These are phyloP conservation scores for Sycophila sp. DNA, from an alignment of 1,140 invertebrate genomes.

Conservation along the genomic window DNA sequence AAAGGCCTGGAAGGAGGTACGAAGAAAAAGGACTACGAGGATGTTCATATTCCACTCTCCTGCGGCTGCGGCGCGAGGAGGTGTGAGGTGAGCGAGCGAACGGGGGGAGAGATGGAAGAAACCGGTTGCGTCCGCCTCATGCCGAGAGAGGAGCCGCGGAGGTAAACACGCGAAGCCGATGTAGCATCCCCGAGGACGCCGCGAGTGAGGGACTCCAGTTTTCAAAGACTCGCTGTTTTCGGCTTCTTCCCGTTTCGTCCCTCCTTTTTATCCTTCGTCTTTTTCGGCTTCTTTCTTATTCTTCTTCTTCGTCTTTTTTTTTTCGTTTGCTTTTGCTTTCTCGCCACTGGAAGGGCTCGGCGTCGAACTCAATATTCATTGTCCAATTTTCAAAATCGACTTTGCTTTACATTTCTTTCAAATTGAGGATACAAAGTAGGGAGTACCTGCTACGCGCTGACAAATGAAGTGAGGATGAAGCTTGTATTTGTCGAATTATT, in stretches of 20 bases:
- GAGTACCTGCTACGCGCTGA: too few species aligned
- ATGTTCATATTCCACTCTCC: not conserved
- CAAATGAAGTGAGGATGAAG: too few species aligned
- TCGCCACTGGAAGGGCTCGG: too few species aligned
- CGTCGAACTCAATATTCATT: too few species aligned
- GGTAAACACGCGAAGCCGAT: constrained; percentile 64
- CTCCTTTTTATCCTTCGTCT: not conserved
- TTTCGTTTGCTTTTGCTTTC: too few species aligned
- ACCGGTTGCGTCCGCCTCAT: constrained; percentile 54
- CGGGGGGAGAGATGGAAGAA: constrained; percentile 44
- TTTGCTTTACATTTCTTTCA: too few species aligned
- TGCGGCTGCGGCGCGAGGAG: constrained; percentile 8
- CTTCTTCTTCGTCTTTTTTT: too few species aligned
- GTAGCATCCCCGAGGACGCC: constrained; percentile 41
- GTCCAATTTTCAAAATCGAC: too few species aligned
- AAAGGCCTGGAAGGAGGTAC: constrained; percentile 4
- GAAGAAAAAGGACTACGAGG: constrained; percentile 19
- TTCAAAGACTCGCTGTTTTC: constrained; percentile 23
- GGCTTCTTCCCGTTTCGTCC: not conserved
- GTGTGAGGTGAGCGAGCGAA: constrained; percentile 38
- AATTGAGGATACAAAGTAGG: too few species aligned
- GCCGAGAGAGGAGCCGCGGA: constrained; percentile 34
- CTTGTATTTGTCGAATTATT: too few species aligned
- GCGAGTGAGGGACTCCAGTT: not conserved
- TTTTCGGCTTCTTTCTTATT: not conserved